A percentile compares a stretch with the other conserved stretches of the same genome.
phyloP scores from a whole-genome alignment of 2,888 invertebrate genomes.

The Folsomia candida region DNA sequence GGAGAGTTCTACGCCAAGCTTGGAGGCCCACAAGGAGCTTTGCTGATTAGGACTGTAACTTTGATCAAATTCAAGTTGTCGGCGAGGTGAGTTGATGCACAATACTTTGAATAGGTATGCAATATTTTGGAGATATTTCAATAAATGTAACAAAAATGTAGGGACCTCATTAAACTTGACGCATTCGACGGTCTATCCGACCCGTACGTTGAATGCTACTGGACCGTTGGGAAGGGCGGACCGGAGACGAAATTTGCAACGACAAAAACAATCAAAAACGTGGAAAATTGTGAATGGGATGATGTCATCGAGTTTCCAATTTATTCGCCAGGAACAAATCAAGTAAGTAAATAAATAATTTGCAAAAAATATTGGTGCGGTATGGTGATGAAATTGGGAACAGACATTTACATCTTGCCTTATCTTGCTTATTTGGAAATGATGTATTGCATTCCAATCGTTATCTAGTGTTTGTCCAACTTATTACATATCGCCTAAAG shows the following conservation, averaged over 20 bases:
- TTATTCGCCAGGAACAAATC: constrained; percentile 33
- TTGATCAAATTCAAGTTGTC: neutral
- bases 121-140: neutral
- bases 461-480: too few relatives aligned
- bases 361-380: too few relatives aligned
- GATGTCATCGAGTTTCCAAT: constrained; percentile 39
- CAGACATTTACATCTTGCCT: too few relatives aligned
- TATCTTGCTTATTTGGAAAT: too few relatives aligned
- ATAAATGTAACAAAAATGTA: too few relatives aligned
- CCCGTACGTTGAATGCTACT: constrained; percentile 26
- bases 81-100: neutral
- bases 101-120: too few relatives aligned
- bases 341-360: too few relatives aligned
- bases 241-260: constrained; percentile 30
- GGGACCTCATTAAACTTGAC: constrained; percentile 37
- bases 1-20: constrained; percentile 26
- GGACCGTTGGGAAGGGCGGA: constrained; percentile 31
- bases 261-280: constrained; percentile 25
- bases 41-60: constrained; percentile 27
- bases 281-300: constrained; percentile 39
- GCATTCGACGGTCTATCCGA: constrained; percentile 30
- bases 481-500: too few relatives aligned
- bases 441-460: too few relatives aligned
- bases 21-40: constrained; percentile 21
- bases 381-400: too few relatives aligned